Conservation (phyloP, 2,888 invertebrate species). For the Pantelozetes paolii region DNA sequence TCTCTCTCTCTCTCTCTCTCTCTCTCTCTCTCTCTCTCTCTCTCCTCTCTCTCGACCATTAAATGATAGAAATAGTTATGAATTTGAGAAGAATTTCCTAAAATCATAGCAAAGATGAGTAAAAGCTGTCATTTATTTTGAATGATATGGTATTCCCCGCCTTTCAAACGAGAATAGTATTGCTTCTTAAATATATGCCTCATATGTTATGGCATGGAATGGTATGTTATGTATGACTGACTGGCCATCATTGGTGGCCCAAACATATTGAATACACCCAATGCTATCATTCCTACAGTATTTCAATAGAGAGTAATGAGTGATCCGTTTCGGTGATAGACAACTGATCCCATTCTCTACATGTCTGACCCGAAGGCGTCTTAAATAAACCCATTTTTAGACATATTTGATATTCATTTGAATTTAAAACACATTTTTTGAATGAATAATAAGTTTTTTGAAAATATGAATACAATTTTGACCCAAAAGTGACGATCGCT, state of each 20-base stretch:
- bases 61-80: not conserved
- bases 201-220: not conserved
- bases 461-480: not conserved
- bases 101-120: conserved; percentile 7
- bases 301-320: not conserved
- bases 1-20: too few species aligned
- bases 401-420: not conserved
- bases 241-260: conserved; percentile 19
- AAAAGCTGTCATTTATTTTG: conserved; percentile 22
- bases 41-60: not conserved
- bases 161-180: not conserved
- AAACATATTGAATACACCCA: conserved; percentile 21
- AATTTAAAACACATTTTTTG: not conserved
- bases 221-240: not conserved
- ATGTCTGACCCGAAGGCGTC: not conserved
- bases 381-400: not conserved
- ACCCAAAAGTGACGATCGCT: not conserved
- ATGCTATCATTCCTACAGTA: not conserved
- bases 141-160: conserved; percentile 22
- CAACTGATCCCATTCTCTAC: not conserved
- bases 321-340: not conserved
- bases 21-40: conserved; percentile 20
- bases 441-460: not conserved
- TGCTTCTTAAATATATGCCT: conserved; percentile 1
- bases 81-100: not conserved